Evolutionary conservation across 2,113 vertebrate species (phyloP).

Genomic region (Syngnathus typhle): DNA sequence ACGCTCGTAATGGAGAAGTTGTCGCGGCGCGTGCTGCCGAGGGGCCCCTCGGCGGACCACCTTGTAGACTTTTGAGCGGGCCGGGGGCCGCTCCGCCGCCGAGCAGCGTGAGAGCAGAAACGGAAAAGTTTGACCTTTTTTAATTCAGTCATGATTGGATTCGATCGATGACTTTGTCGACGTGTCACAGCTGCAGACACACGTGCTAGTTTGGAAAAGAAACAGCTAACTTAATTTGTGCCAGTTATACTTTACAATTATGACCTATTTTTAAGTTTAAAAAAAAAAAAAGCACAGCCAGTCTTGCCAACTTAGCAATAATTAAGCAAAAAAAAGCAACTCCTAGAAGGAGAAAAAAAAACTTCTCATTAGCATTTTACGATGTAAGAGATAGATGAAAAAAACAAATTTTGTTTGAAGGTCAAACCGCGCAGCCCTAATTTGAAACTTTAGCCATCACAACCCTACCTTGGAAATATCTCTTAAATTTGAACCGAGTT

Average conservation of each 20-base stretch:
- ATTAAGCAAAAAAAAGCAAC: background rate
- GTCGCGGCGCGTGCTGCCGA: slow-evolving; percentile 79
- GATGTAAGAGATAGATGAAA: background rate
- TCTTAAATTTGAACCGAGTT: background rate
- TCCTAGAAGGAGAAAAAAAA: background rate
- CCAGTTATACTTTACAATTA: no score
- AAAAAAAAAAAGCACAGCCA: no score
- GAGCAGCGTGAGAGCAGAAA: background rate
- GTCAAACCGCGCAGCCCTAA: background rate
- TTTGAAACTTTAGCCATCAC: background rate
- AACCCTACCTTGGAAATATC: background rate
- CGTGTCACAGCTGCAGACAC: background rate
- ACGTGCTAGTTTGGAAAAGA: no score
- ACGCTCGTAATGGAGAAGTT: slow-evolving; percentile 84
- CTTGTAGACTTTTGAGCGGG: slow-evolving; percentile 36
- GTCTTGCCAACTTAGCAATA: no score
- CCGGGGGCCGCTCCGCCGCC: slow-evolving; percentile 13
- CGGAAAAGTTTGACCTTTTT: no score
- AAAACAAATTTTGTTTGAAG: background rate
- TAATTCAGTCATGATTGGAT: no score
- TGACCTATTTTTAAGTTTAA: background rate
- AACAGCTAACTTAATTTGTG: no score
- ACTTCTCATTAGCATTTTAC: background rate
- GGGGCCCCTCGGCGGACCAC: slow-evolving; percentile 70
- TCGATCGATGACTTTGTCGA: no score